phyloP scores from a whole-genome alignment of 2,113 vertebrate species.

The Apeltes quadracus region DNA sequence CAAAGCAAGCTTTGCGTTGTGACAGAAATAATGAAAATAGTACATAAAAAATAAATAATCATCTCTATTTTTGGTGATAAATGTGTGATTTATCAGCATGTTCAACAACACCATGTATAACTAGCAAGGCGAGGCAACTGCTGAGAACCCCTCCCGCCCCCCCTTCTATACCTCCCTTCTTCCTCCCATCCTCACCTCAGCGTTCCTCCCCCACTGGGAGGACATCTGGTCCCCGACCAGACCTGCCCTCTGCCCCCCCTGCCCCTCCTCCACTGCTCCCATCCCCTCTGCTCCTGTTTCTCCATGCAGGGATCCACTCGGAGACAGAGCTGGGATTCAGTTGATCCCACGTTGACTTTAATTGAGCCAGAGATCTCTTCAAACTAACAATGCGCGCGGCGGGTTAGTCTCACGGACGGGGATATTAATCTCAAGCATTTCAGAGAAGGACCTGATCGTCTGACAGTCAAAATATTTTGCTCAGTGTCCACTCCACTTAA shows the following conservation, averaged over 20 bases:
- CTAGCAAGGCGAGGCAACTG: conserved; percentile 60
- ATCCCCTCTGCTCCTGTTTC: conserved; percentile 51
- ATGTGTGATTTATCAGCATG: conserved; percentile 50
- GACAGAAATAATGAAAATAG: not conserved
- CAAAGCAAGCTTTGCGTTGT: conserved; percentile 8
- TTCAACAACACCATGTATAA: conserved; percentile 62
- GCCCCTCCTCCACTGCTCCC: conserved; percentile 38
- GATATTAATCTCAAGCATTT: conserved; percentile 30
- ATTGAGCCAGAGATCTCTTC: conserved; percentile 46
- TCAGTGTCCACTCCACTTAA: conserved; percentile 23
- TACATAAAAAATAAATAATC: conserved; percentile 1
- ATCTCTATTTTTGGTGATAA: not conserved
- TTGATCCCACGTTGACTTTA: conserved; percentile 45
- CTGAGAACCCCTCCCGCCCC: conserved; percentile 50
- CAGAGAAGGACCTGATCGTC: conserved; percentile 27
- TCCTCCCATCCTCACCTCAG: conserved; percentile 67
- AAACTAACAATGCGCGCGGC: conserved; percentile 11
- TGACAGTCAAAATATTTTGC: conserved; percentile 7
- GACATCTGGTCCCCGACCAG: conserved; percentile 82
- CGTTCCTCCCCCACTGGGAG: conserved; percentile 76
- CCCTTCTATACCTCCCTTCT: conserved; percentile 53
- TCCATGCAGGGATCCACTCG: conserved; percentile 61
- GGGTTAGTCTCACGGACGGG: conserved; percentile 27
- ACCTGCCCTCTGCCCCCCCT: conserved; percentile 63
- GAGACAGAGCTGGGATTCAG: conserved; percentile 44